Evolutionary conservation across 2,113 vertebrate genomes (phyloP), one percentile per base, ranked within the genome.

Genomic region (Puffinus mauretanicus): DNA sequence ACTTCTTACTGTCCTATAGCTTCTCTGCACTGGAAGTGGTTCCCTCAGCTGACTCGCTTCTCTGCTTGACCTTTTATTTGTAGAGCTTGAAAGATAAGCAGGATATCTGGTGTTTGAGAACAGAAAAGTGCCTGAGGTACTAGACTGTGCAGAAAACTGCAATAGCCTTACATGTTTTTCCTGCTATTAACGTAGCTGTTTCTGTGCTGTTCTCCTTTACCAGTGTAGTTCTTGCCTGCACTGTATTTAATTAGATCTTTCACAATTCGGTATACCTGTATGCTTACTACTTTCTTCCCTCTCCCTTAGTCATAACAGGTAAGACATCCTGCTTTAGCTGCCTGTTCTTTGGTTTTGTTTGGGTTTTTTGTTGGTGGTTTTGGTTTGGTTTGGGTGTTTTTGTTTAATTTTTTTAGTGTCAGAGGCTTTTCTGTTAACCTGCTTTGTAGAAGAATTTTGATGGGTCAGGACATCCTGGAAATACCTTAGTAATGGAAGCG

Each of bases 21-120:
- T 16, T 86, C 14, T 21, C 3, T n/a, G 16, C 12, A 3, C 15
- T 86, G 75, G 69, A 86, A 88, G 42, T 88, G 80, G 49, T 54
- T 93, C 10, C 27, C 38, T 94, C 90, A 93, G 88, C 85, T 93
- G 90, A 95, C 79, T 91, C 0, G 0, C 20, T 89, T 93, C 54
- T 75, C 10, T 88, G 22, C 46, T 49, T 94, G 88, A 92, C 67
- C 76, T 94, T 96, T 90, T 60, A n/a, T 52, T 54, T 90, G 54
- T 54, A 78, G n/a, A 57, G 14, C 55, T 77, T 90, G 61, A 76
- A 86, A 86, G 76, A 92, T 25, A 55, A 54, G 67, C 67, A 69
- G 73, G 19, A 44, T 77, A 8, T 72, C 55, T 95, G 79, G 16
- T 0, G 2, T 54, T 77, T 49, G 54, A 82, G 42, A 89, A 36